Percentiles rank a stretch among this genome's conserved stretches.
These are phyloP conservation scores for Aurelia aurita DNA, from an alignment of 30 jellyfish, hydroid and myxozoan genomes.

Conservation along the genomic window DNA sequence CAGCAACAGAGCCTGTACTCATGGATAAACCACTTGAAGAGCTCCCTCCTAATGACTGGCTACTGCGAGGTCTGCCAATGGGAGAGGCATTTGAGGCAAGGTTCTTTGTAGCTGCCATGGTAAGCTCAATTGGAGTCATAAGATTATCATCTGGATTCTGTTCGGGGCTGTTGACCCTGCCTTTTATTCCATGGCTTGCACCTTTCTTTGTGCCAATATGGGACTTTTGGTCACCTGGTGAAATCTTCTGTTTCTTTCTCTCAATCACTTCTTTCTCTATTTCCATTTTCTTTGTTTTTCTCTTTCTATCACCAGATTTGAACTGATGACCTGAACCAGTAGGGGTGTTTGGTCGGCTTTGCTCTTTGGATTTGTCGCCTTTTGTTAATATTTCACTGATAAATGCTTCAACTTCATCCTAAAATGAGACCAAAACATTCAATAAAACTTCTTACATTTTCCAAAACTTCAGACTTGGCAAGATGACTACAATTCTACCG, in stretches of 20 bases:
- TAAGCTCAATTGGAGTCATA: conserved; percentile 23
- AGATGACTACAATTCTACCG: no score
- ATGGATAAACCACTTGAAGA: not conserved
- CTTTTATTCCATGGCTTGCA: not conserved
- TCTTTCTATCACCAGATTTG: conserved; percentile 28
- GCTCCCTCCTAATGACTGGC: not conserved
- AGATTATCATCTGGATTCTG: not conserved
- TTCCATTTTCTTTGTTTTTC: conserved; percentile 37
- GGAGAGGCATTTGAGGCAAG: conserved; percentile 45
- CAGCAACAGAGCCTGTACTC: not conserved
- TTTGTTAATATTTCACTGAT: conserved; percentile 10
- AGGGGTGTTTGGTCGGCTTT: conserved; percentile 49
- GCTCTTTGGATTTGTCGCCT: conserved; percentile 32
- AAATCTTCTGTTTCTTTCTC: conserved; percentile 35
- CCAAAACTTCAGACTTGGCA: no score
- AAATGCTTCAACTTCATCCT: conserved; percentile 64
- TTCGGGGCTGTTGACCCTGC: not conserved
- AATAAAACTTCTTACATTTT: not conserved
- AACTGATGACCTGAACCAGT: conserved; percentile 37
- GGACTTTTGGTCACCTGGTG: conserved; percentile 31
- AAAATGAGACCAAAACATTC: not conserved
- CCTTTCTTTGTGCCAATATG: not conserved
- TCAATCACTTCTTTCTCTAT: conserved; percentile 40
- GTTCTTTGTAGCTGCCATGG: conserved; percentile 41
- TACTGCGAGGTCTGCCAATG: not conserved